Evolutionary conservation across 2,797 vertebrate genomes (phyloP).

Genomic region (Sardinella longiceps): DNA sequence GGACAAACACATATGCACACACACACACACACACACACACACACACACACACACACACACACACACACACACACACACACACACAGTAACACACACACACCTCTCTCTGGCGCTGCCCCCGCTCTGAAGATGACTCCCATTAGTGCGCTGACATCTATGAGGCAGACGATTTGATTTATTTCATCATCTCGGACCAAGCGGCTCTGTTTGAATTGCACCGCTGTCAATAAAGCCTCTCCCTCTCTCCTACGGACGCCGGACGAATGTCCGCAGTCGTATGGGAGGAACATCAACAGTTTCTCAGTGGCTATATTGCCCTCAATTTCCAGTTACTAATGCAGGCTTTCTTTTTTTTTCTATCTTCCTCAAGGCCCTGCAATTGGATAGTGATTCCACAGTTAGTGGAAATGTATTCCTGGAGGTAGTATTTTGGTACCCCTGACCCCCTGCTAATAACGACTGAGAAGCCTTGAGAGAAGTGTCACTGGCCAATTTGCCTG

Average conservation of each 20-base stretch:
- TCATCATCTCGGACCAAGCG: slow-evolving; percentile 29
- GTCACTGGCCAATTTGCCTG: slow-evolving; percentile 72
- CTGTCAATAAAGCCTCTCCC: slow-evolving; percentile 50
- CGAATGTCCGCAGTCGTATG: slow-evolving; percentile 32
- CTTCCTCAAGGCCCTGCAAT: slow-evolving; percentile 27
- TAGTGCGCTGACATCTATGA: slow-evolving; percentile 47
- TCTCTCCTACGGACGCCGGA: slow-evolving; percentile 33
- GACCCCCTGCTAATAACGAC: slow-evolving; percentile 65
- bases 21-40: slow-evolving; percentile 3
- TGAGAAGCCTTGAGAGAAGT: slow-evolving; percentile 63
- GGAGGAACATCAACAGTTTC: slow-evolving; percentile 35
- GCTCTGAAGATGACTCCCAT: slow-evolving; percentile 41
- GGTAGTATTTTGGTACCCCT: slow-evolving; percentile 67
- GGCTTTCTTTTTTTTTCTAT: slow-evolving; percentile 20
- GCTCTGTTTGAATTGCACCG: slow-evolving; percentile 45
- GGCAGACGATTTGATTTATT: slow-evolving; percentile 37
- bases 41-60: slow-evolving; percentile 13
- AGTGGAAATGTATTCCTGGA: slow-evolving; percentile 57
- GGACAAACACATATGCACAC: slow-evolving; percentile 8
- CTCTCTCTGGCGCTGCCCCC: slow-evolving; percentile 29
- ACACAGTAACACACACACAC: slow-evolving; percentile 1
- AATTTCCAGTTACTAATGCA: slow-evolving; percentile 47
- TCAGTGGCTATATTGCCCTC: slow-evolving; percentile 30
- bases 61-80: slow-evolving; percentile 15
- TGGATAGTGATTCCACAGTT: slow-evolving; percentile 47